Conservation (phyloP, 2,888 invertebrate species). For the Cephus spinipes region DNA sequence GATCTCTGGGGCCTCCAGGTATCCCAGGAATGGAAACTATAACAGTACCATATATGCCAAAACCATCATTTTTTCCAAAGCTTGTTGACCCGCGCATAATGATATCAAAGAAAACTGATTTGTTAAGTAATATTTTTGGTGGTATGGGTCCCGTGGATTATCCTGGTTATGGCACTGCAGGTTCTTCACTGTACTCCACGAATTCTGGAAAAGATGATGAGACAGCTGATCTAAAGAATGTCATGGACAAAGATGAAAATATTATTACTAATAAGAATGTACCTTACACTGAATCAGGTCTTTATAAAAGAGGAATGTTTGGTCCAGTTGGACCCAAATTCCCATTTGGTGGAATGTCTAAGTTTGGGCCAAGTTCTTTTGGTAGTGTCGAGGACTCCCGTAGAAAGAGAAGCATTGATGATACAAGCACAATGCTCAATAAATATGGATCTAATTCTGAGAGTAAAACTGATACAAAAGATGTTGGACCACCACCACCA, state of each 20-base stretch:
- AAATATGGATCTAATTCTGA: constrained; percentile 8
- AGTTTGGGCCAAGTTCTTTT: constrained; percentile 1
- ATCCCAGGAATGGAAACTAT: constrained; percentile 44
- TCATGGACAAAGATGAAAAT: not conserved
- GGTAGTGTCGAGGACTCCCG: constrained; percentile 14
- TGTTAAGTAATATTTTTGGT: constrained; percentile 49
- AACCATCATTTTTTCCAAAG: constrained; percentile 53
- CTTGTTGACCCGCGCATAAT: constrained; percentile 56
- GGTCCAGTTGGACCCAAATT: constrained; percentile 24
- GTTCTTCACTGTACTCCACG: not conserved
- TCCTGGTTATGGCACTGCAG: not conserved
- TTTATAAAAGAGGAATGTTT: constrained; percentile 41
- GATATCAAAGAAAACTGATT: constrained; percentile 54
- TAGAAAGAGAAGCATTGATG: constrained; percentile 25
- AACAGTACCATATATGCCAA: constrained; percentile 51
- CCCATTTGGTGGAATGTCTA: constrained; percentile 13
- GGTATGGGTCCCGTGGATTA: constrained; percentile 41
- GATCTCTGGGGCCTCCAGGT: constrained; percentile 45
- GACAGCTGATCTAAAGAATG: not conserved
- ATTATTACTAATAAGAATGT: not conserved
- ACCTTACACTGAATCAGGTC: not conserved
- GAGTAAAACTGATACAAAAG: constrained; percentile 17
- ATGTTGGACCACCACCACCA: constrained; percentile 31
- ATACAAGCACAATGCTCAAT: constrained; percentile 12
- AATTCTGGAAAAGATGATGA: not conserved